Evolutionary conservation across 1,140 invertebrate genomes (phyloP).

Genomic region (Ptiloglossa arizonensis): DNA sequence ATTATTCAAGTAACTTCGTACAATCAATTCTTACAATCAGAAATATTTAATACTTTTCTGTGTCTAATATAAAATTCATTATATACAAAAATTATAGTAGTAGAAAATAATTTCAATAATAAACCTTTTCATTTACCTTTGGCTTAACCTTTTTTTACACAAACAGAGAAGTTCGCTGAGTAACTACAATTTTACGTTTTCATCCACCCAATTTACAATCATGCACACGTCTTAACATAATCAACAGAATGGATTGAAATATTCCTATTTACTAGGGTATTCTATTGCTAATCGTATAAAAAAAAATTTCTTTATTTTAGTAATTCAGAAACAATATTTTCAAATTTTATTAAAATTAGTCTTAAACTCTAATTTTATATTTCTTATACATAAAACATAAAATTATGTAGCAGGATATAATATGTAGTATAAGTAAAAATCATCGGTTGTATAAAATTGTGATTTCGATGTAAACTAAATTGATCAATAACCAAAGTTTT

Average conservation of each 20-base stretch:
- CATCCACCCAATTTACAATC: slow-evolving; percentile 44
- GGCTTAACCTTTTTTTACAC: background rate
- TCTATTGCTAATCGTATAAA: too few relatives aligned
- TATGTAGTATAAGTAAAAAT: too few relatives aligned
- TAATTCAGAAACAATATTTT: too few relatives aligned
- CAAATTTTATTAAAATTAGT: too few relatives aligned
- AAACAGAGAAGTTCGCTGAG: background rate
- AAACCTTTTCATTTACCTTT: slow-evolving; percentile 29
- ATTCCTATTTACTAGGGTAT: background rate
- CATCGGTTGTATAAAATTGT: too few relatives aligned
- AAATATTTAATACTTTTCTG: background rate
- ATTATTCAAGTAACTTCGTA: background rate
- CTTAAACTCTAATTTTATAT: too few relatives aligned
- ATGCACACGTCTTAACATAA: background rate
- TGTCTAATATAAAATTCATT: background rate
- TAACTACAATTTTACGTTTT: slow-evolving; percentile 44
- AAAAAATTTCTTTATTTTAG: too few relatives aligned
- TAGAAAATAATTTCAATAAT: background rate
- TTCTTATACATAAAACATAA: too few relatives aligned
- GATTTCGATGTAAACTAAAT: too few relatives aligned
- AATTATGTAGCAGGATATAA: too few relatives aligned
- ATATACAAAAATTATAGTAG: background rate
- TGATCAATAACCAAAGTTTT: too few relatives aligned
- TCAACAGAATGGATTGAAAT: background rate
- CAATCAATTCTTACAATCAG: too few relatives aligned